These are phyloP conservation scores for Beris morrisii DNA, from an alignment of 2,888 invertebrate genomes.

Conservation along the genomic window DNA sequence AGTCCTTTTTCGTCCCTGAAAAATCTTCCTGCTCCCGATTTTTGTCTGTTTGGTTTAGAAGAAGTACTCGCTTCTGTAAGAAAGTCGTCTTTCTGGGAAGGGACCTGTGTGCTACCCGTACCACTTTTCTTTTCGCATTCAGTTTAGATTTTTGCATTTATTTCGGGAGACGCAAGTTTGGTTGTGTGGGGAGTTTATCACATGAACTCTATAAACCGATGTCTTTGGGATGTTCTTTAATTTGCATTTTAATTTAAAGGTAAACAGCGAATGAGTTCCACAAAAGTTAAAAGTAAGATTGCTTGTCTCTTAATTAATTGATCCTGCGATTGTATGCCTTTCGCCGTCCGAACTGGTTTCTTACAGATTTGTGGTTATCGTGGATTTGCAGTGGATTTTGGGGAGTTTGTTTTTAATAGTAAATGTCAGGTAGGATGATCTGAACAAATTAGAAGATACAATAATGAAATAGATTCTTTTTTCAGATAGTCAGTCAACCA, in stretches of 20 bases:
- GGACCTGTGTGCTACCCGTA: not conserved
- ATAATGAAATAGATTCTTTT: no score
- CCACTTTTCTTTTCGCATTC: slow-evolving; percentile 8
- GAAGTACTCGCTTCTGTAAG: not conserved
- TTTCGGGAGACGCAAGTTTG: slow-evolving; percentile 6
- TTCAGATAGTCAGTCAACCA: no score
- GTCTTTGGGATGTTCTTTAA: slow-evolving; percentile 38
- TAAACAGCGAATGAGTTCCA: slow-evolving; percentile 36
- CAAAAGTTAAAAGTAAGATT: slow-evolving; percentile 24
- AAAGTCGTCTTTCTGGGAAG: slow-evolving; percentile 4
- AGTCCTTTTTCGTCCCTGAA: not conserved
- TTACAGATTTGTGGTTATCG: no score
- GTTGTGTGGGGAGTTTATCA: slow-evolving; percentile 23
- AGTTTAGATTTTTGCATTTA: not conserved
- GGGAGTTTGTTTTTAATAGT: no score
- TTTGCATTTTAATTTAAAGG: slow-evolving; percentile 41
- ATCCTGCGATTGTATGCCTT: slow-evolving; percentile 19
- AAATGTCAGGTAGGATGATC: no score
- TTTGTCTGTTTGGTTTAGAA: slow-evolving; percentile 15
- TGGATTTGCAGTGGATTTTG: no score
- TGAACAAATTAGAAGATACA: no score
- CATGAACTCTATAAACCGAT: slow-evolving; percentile 32
- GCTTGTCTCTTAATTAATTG: slow-evolving; percentile 37
- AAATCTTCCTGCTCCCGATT: slow-evolving; percentile 2
- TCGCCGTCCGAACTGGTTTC: slow-evolving; percentile 8